Conservation (phyloP, 1,140 invertebrate species). For the Diorhabda sublineata region DNA sequence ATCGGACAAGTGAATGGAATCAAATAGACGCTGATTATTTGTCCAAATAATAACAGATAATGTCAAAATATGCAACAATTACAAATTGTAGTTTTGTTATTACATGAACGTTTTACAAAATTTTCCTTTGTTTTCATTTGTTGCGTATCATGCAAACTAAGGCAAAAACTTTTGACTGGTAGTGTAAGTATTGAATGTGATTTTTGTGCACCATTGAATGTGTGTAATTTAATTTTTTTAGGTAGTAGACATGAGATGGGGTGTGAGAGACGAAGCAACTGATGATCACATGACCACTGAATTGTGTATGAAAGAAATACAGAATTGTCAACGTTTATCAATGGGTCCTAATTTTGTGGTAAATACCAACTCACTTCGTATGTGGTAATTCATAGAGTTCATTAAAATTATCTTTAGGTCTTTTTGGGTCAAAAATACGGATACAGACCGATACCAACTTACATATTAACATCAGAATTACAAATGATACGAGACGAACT, state of each 20-base stretch:
- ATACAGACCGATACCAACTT: slow-evolving; percentile 93
- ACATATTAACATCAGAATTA: slow-evolving; percentile 88
- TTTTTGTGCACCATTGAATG: not conserved
- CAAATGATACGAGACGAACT: slow-evolving; percentile 82
- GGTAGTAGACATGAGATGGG: slow-evolving; percentile 99
- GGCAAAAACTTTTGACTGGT: too few relatives aligned
- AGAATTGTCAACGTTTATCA: slow-evolving; percentile 93
- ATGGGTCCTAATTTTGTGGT: slow-evolving; percentile 96
- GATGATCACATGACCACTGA: slow-evolving; percentile 99
- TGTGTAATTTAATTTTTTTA: slow-evolving; percentile 43
- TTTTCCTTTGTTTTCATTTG: too few relatives aligned
- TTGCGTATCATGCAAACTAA: too few relatives aligned
- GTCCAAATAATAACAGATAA: too few relatives aligned
- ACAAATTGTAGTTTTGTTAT: too few relatives aligned
- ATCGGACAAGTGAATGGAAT: too few relatives aligned
- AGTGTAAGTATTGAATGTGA: not conserved
- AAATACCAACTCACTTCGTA: slow-evolving; percentile 5
- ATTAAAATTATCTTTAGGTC: slow-evolving; percentile 54
- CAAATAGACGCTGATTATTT: too few relatives aligned
- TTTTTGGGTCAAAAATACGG: slow-evolving; percentile 98
- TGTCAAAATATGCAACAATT: too few relatives aligned
- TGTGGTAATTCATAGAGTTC: not conserved
- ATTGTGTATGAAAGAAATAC: slow-evolving; percentile 96
- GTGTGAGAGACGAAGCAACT: slow-evolving; percentile 91
- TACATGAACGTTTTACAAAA: too few relatives aligned